Base-by-base conservation (phyloP, 2,888 invertebrate species). In the Embidobia sp. region DNA sequence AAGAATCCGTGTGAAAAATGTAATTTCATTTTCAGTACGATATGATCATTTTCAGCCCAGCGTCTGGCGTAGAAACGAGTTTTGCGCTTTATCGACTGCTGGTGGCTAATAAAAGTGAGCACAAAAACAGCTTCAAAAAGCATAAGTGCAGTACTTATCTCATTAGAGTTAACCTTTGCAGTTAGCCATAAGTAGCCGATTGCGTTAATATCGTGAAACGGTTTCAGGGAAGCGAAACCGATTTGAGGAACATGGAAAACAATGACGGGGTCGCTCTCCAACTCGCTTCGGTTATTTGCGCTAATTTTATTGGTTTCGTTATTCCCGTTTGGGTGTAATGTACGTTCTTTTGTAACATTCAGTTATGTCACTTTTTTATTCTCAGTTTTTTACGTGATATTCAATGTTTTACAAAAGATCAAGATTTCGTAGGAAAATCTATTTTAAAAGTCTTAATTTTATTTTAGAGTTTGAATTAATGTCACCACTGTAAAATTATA, bases 71-170 rank as follows among this genome's bases (percentile, higher is more conserved):
- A 18, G 22, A 31, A 55, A 66, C 66, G 26, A 57, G 49, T 49
- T 59, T 40, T 57, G 40, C 42, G 31, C 44, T 59, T 61, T 61
- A 70, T 70, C 59, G 51, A 44, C 51, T 61, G 51, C 42, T 61
- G 42, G 31, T 51, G 61, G 53, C 57, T 55, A 74, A 63, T 61
- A 75, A 67, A 57, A 49, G 42, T 31, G 29, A 64, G 57, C 29
- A 53, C 35, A 64, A 63, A 61, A 72, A 72, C 53, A 22, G 37
- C 16, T 37, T 72, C 35, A 72, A 72, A 72, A 73, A 55, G 46
- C 31, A 33, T 67, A 76, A 78, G 67, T 69, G 69, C 72, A 6
- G 74, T 48, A 78, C 74, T 77, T 80, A 80, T 78, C 77, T 67
- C 66, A 74, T 78, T 76, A 79, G 67, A 59, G 46, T 53, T 78